phyloP scores from a whole-genome alignment of 2,888 invertebrate species.

The Ormyrus nitidulus region DNA sequence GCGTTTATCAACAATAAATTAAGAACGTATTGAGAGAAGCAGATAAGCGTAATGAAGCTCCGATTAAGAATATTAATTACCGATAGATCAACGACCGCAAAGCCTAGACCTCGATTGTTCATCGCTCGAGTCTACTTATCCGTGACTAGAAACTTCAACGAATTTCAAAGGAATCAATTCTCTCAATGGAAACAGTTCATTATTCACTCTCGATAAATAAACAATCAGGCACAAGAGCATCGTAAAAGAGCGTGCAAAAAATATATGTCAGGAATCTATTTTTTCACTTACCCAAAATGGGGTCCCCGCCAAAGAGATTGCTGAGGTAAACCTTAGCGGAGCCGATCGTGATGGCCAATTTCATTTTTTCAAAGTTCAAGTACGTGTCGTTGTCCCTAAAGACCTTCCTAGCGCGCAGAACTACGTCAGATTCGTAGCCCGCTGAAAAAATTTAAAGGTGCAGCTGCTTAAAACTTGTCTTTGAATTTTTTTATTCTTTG shows the following conservation, averaged over 20 bases:
- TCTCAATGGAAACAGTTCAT: neutral
- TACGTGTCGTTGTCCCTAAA: conserved; percentile 78
- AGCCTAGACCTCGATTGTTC: conserved; percentile 57
- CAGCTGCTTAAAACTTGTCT: neutral
- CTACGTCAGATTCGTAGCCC: conserved; percentile 81
- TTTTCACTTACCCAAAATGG: conserved; percentile 77
- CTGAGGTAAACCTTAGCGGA: conserved; percentile 80
- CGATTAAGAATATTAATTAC: conserved; percentile 20
- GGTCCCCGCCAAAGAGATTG: conserved; percentile 83
- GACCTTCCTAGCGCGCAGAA: conserved; percentile 80
- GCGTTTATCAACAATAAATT: too few relatives aligned
- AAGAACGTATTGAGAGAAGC: too few relatives aligned
- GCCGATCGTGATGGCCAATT: conserved; percentile 79
- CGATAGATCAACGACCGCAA: conserved; percentile 25
- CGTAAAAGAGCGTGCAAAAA: too few relatives aligned
- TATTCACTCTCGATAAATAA: too few relatives aligned
- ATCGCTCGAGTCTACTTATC: conserved; percentile 13
- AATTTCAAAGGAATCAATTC: conserved; percentile 8
- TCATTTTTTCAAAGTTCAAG: conserved; percentile 81
- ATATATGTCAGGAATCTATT: neutral
- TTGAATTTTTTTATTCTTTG: conserved; percentile 4
- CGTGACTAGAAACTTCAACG: conserved; percentile 33
- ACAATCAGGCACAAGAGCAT: too few relatives aligned
- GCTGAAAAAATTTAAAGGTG: conserved; percentile 75
- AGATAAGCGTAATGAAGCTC: neutral